Conservation (phyloP, 2,113 vertebrate genomes). For the Ancistrus triradiatus region DNA sequence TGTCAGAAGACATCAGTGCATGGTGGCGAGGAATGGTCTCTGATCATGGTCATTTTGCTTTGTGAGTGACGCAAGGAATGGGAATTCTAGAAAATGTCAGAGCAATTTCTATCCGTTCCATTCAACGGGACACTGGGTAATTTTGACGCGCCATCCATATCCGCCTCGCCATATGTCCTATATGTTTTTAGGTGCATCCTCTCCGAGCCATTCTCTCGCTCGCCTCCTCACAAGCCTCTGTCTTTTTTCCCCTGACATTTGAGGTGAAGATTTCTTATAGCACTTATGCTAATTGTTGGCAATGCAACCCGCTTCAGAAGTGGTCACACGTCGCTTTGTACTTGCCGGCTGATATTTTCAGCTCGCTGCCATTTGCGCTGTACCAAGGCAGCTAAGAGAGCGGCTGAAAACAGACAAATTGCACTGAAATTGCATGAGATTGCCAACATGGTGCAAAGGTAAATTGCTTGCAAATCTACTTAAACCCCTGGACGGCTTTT, state of each 20-base stretch:
- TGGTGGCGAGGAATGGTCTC: slow-evolving; percentile 4
- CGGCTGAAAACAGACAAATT: slow-evolving; percentile 72
- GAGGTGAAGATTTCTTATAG: slow-evolving; percentile 35
- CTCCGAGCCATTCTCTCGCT: slow-evolving; percentile 1
- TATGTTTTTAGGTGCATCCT: slow-evolving; percentile 35
- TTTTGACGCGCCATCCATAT: slow-evolving; percentile 25
- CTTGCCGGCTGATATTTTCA: slow-evolving; percentile 43
- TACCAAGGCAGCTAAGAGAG: slow-evolving; percentile 27
- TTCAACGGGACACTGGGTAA: slow-evolving; percentile 42
- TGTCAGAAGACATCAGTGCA: slow-evolving; percentile 4
- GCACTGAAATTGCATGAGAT: slow-evolving; percentile 99
- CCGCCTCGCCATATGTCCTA: slow-evolving; percentile 23
- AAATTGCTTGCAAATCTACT: slow-evolving; percentile 99
- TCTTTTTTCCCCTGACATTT: slow-evolving; percentile 46
- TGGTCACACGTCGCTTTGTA: slow-evolving; percentile 26
- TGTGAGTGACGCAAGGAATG: slow-evolving; percentile 38
- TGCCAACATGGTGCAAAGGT: slow-evolving; percentile 99
- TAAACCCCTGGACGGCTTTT: slow-evolving; percentile 84
- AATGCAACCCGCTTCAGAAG: slow-evolving; percentile 19
- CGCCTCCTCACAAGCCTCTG: slow-evolving; percentile 7
- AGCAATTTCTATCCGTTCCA: slow-evolving; percentile 48
- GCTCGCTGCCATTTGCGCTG: slow-evolving; percentile 39
- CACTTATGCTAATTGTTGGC: slow-evolving; percentile 45
- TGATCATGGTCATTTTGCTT: slow-evolving; percentile 40
- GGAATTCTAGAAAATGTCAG: slow-evolving; percentile 47